Evolutionary conservation across 2,113 vertebrate genomes (phyloP), one percentile per base, ranked within the genome.

Genomic region (Columbina picui): DNA sequence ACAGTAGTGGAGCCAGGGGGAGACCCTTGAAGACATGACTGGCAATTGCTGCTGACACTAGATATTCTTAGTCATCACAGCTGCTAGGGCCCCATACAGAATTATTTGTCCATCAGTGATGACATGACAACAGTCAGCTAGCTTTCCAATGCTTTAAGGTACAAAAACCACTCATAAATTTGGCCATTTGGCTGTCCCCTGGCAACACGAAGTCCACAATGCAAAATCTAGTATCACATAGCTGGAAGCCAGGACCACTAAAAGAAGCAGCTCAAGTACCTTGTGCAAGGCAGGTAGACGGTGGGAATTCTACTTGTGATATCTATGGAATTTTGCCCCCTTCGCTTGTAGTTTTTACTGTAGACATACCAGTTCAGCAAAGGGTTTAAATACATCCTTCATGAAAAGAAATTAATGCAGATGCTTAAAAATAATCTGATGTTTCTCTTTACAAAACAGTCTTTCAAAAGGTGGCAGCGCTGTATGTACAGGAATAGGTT

Each of bases 401-500:
- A 41, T 50, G 59, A 36, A 49, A 78, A 64, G 6, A 38, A 11
- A n/a, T 81, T 65, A 39, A 39, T 8, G 7, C 27, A 49, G 20
- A 30, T 50, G 12, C 9, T 68, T 20, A 80, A 56, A 69, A 77
- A 64, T 10, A 73, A 11, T 4, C 5, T 7, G 14, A 29, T 8
- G 0, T 19, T 60, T 56, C 71, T 53, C 2, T 65, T 61, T 64
- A 34, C 22, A 14, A 11, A 39, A 5, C 2, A n/a, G 7, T 1
- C 7, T 38, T 7, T 12, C 5, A 34, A 5, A 21, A 14, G 14
- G 16, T 9, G 13, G 26, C 29, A 89, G 30, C 0, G 0, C 18
- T 6, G 16, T 1, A 0, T 21, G 15, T 17, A 5, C 14, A 53
- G 23, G 29, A 43, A 4, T 0, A 12, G 25, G 34, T 6, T 57